Conservation (phyloP, 2,113 vertebrate species). For the Xenus cinereus region DNA sequence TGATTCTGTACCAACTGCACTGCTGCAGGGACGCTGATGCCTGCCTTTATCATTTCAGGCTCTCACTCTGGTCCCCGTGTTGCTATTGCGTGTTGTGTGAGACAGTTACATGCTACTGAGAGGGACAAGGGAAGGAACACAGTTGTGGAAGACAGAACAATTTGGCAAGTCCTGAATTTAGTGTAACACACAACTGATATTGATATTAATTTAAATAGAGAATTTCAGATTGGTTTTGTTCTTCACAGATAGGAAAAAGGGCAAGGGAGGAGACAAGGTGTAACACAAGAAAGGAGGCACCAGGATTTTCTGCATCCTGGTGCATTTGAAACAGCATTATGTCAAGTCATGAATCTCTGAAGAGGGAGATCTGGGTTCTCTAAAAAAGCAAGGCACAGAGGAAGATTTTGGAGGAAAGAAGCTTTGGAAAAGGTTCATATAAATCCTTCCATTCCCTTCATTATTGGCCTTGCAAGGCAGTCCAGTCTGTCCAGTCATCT, state of each 20-base stretch:
- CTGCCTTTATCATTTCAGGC: background rate
- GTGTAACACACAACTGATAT: background rate
- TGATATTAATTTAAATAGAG: background rate
- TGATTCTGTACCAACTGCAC: rapidly evolving
- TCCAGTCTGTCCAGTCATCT: background rate
- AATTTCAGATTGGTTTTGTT: background rate
- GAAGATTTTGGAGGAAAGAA: background rate
- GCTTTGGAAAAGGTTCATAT: background rate
- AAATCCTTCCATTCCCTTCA: background rate
- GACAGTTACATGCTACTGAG: background rate
- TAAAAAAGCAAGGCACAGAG: background rate
- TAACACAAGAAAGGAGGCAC: background rate
- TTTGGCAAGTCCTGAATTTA: background rate
- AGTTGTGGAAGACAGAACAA: rapidly evolving
- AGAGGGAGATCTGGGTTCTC: background rate
- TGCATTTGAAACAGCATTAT: background rate
- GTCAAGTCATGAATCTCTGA: background rate
- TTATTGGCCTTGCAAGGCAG: background rate
- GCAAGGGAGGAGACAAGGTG: background rate
- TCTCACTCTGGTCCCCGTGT: background rate
- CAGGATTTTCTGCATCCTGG: background rate
- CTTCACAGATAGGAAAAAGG: background rate
- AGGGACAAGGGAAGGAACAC: background rate
- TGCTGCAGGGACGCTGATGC: background rate
- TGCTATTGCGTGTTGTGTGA: background rate